Percentiles rank a stretch among this genome's conserved stretches.
Evolutionary conservation across 2,888 invertebrate species (phyloP).

Genomic region (Heteropelma amictum): DNA sequence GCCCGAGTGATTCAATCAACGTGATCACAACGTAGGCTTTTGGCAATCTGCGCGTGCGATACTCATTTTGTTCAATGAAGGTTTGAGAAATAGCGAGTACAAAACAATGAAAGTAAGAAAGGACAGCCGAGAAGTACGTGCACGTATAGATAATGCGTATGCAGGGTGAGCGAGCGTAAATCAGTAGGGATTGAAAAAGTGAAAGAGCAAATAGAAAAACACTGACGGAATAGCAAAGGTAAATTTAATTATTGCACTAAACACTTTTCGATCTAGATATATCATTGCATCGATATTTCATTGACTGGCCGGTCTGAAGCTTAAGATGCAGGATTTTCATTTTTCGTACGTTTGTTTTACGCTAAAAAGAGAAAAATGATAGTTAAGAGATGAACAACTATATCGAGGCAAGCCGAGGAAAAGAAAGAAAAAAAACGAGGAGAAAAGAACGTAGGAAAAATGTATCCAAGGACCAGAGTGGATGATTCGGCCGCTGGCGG

Average conservation of each 20-base stretch:
- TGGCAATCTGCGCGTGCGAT: too few relatives aligned
- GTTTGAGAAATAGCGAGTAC: too few relatives aligned
- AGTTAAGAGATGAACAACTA: not conserved
- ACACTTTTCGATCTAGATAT: constrained; percentile 37
- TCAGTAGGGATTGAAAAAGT: constrained; percentile 17
- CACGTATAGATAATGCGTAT: too few relatives aligned
- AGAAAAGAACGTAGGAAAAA: constrained; percentile 10
- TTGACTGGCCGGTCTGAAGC: constrained; percentile 65
- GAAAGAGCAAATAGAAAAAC: constrained; percentile 2
- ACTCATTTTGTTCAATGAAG: too few relatives aligned
- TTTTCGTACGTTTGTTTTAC: constrained; percentile 39
- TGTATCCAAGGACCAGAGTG: constrained; percentile 56
- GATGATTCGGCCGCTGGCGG: constrained; percentile 60
- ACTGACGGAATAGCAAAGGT: constrained; percentile 29
- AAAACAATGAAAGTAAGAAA: too few relatives aligned
- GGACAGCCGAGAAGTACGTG: too few relatives aligned
- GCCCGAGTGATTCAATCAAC: too few relatives aligned
- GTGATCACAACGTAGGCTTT: too few relatives aligned
- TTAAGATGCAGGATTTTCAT: constrained; percentile 44
- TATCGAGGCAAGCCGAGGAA: not conserved
- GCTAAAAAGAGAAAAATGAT: constrained; percentile 52
- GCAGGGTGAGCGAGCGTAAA: too few relatives aligned
- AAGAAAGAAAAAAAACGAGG: not conserved
- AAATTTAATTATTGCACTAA: constrained; percentile 64
- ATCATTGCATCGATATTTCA: constrained; percentile 41